Conservation (phyloP, 2,113 vertebrate species). For the Craseonycteris thonglongyai region DNA sequence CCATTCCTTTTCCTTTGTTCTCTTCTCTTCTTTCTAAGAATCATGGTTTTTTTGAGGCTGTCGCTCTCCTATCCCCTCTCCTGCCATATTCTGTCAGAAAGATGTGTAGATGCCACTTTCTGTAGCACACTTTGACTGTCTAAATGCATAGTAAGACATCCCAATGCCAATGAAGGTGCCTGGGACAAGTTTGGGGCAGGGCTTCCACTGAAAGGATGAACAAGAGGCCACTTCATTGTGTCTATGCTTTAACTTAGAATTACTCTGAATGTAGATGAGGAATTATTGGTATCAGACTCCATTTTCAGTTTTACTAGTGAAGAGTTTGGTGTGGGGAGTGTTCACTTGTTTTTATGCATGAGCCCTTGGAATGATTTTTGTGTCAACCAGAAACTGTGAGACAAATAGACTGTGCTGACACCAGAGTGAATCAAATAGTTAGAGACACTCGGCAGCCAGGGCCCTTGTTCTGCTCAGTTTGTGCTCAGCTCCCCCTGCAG, state of each 20-base stretch:
- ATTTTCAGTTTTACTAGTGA: not conserved
- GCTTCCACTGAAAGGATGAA: not conserved
- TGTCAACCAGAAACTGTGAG: not conserved
- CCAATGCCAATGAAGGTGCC: too few species aligned
- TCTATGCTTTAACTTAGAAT: not conserved
- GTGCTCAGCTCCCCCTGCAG: slow-evolving; percentile 11
- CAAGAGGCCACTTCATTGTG: not conserved
- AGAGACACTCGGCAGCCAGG: not conserved
- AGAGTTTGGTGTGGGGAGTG: not conserved
- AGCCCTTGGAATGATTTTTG: not conserved
- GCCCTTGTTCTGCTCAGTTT: not conserved
- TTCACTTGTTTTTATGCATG: not conserved
- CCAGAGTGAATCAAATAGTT: not conserved
- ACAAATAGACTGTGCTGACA: not conserved
- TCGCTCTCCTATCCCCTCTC: not conserved
- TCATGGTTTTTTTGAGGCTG: too few species aligned
- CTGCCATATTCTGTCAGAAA: not conserved
- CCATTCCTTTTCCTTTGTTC: not conserved
- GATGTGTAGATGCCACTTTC: not conserved
- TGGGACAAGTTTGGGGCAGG: not conserved
- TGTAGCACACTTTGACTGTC: not conserved
- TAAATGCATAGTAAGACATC: not conserved
- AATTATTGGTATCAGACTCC: not conserved
- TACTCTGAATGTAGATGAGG: not conserved
- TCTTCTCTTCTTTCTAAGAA: not conserved